phyloP scores from a whole-genome alignment of 2,797 vertebrate genomes.

The Oceanodroma leucorhoa region DNA sequence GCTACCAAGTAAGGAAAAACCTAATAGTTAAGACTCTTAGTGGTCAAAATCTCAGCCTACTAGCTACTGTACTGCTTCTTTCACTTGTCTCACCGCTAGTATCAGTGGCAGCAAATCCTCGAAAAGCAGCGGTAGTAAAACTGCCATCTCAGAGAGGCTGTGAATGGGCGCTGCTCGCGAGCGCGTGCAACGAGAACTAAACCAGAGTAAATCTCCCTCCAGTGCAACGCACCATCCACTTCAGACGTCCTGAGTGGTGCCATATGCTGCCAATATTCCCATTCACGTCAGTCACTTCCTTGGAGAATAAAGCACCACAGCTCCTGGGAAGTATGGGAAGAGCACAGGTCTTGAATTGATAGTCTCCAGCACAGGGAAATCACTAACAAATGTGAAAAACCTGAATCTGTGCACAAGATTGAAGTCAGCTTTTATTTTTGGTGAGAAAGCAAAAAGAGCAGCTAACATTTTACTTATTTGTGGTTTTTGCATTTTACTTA shows the following conservation, averaged over 20 bases:
- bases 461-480: background rate
- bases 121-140: background rate
- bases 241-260: background rate
- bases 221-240: background rate
- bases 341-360: background rate
- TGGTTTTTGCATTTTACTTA: background rate
- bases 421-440: background rate
- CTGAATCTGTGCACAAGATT: background rate
- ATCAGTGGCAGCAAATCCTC: background rate
- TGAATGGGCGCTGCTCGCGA: rapidly evolving
- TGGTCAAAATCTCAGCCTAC: background rate
- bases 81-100: background rate
- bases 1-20: background rate
- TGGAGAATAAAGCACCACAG: background rate
- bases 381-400: background rate
- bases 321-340: background rate
- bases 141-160: background rate
- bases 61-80: background rate
- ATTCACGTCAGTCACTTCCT: background rate
- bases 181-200: rapidly evolving
- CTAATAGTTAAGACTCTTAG: background rate
- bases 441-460: background rate
- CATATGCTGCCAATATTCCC: constrained; percentile 3
- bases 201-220: background rate
- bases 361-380: background rate